Evolutionary conservation across 1,140 invertebrate species (phyloP), one percentile per base, ranked within the genome.

Genomic region (Hestina assimilis): DNA sequence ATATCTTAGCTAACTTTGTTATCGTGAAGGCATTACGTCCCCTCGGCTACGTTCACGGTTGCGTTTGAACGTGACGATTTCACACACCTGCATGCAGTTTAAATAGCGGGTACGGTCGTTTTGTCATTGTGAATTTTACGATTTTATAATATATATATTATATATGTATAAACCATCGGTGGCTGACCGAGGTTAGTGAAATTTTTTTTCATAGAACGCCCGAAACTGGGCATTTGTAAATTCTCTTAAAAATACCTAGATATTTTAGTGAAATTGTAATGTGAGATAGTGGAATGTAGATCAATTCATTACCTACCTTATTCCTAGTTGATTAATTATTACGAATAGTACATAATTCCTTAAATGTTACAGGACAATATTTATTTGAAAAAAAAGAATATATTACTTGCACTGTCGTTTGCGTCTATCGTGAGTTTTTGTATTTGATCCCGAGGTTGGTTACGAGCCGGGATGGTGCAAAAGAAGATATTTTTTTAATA

Each of bases 251-350:
- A 64, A 71, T 72, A 42, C n/a, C 29, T 81, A 81, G 78, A 64
- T 71, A 70, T 76, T 63, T 66, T 87, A 87, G 83, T 81, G 68
- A 84, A 86, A 83, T 86, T 83, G 83, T 76, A 72, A 79, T 65
- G 63, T 59, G 59, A 69, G 70, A 83, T 84, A 84, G 76, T 66
- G 77, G 74, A 72, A 73, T 33, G 81, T 87, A 87, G 83, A 67
- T 76, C 79, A 84, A 87, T 87, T 87, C 70, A 80, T 75, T 67
- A 72, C 70, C 23, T 75, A 83, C 71, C 75, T 79, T 77, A 54
- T 42, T 75, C 66, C 75, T 87, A 87, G 83, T 77, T 83, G 72
- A 82, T 69, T 79, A 69, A 68, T n/a, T 72, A 71, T 81, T 74
- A 68, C 66, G n/a, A 63, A 75, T 78, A 75, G 74, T 81, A 86